Conservation (phyloP, 2,113 vertebrate species). For the Myrmophylax atrothorax region DNA sequence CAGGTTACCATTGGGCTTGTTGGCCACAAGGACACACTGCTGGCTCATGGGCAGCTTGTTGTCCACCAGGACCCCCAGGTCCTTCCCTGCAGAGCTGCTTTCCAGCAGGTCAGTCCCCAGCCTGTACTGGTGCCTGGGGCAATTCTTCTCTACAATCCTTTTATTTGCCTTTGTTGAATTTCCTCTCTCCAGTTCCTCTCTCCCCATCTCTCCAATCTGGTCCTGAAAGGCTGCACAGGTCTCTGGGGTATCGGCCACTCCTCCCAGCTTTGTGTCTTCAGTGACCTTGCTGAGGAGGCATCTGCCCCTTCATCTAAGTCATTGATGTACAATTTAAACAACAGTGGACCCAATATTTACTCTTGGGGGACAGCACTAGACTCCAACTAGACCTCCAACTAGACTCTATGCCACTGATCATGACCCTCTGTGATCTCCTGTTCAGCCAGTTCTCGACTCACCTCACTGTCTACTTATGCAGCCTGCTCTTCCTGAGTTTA, state of each 20-base stretch:
- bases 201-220: neutral
- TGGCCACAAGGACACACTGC: neutral
- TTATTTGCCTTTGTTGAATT: neutral
- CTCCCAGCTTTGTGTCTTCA: neutral
- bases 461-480: neutral
- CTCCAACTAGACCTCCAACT: neutral
- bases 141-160: neutral
- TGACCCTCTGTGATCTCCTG: neutral
- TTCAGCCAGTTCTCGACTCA: neutral
- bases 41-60: neutral
- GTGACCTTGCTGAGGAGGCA: neutral
- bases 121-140: neutral
- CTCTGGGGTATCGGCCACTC: neutral
- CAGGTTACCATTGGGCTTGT: neutral
- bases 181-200: rapidly evolving
- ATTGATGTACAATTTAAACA: neutral
- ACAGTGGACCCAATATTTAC: neutral
- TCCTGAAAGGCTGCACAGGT: neutral
- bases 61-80: neutral
- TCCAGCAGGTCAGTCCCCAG: neutral
- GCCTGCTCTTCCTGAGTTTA: neutral
- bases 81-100: neutral
- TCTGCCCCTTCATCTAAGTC: neutral
- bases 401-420: neutral
- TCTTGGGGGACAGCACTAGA: neutral